Evolutionary conservation across 2,888 invertebrate genomes (phyloP), one percentile per base, ranked within the genome.

Genomic region (Julus scanicus): DNA sequence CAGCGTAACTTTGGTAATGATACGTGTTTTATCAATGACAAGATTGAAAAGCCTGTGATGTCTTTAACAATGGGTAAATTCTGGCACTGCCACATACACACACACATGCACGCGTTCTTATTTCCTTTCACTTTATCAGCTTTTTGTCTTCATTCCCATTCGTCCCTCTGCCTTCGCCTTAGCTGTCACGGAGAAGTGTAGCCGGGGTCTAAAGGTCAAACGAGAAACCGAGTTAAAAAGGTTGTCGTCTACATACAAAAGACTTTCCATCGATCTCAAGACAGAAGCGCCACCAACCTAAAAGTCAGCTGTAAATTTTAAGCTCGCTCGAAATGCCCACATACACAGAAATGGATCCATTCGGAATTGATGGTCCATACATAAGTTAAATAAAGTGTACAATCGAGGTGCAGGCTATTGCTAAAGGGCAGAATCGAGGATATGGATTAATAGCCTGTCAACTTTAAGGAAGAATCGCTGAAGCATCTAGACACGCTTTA

Each of bases 21-120:
- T 71, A 71, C 71, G 71, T 71, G 71, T 71, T 71, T 71, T 71
- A 71, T 71, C 71, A 71, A n/a, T n/a, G 71, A 71, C 71, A 71
- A 71, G 71, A 71, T 71, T 71, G 71, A 71, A 71, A 71, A 71
- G 71, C 29, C 71, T 29, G 71, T 71, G 71, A 71, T 71, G 71
- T 71, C 29, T 29, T 29, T n/a, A 71, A 71, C 71, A 71, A 71
- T 71, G 71, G 71, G 29, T 71, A n/a, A 29, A 63, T 20, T 63
- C 63, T 63, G 63, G 63, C 63, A 15, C 63, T 63, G 29, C 29
- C 71, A 71, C 71, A 71, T 29, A 71, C 71, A 71, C 71, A 71
- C n/a, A n/a, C n/a, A n/a, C n/a, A n/a, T n/a, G n/a, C n/a, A n/a
- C n/a, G n/a, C 71, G 20, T 71, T 71, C 71, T 71, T 71, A 71